Evolutionary conservation across 2,113 vertebrate genomes (phyloP).

Genomic region (Siniperca knerii): DNA sequence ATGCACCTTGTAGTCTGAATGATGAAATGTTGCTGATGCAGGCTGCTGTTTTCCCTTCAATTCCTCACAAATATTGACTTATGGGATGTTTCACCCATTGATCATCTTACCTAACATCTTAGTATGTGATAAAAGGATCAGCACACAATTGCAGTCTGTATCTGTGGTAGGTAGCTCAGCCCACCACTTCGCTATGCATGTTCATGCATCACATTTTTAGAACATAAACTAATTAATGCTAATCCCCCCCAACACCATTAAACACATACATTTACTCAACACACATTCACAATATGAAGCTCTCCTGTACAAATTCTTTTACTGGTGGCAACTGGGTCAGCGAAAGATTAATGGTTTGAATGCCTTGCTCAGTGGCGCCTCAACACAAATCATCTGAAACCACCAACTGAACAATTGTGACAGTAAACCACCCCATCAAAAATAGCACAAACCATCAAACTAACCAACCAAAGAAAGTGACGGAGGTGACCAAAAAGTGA

Average conservation of each 20-base stretch:
- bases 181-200: not conserved
- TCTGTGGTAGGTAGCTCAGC: too few species aligned
- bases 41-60: not conserved
- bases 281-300: not conserved
- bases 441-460: not conserved
- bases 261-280: not conserved
- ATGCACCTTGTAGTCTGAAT: not conserved
- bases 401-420: not conserved
- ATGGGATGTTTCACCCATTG: not conserved
- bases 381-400: not conserved
- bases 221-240: not conserved
- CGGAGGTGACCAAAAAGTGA: too few species aligned
- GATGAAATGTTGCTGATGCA: conserved; percentile 18
- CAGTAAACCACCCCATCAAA: not conserved
- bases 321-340: not conserved
- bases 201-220: not conserved
- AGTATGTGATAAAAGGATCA: not conserved
- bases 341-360: not conserved
- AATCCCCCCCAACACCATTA: too few species aligned
- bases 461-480: too few species aligned
- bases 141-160: not conserved
- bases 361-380: not conserved
- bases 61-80: not conserved
- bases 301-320: not conserved
- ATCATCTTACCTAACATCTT: conserved; percentile 9